A percentile compares a stretch with the other conserved stretches of the same genome.
Conservation (phyloP, 1,140 invertebrate genomes). For the Lithobius niger region DNA sequence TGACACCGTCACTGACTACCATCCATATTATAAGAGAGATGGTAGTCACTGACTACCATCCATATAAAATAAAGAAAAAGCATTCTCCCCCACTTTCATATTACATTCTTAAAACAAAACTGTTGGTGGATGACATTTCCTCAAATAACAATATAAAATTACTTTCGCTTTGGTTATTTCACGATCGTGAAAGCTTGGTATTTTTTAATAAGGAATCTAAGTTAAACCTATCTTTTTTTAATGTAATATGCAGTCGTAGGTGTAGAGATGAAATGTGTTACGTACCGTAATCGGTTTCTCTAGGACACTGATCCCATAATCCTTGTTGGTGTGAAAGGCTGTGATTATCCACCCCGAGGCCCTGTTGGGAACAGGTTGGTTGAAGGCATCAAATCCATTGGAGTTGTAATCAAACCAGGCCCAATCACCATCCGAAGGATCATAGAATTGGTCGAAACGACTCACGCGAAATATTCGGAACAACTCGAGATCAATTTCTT, state of each 20-base stretch:
- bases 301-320: slow-evolving; percentile 32
- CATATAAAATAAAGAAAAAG: too few species aligned
- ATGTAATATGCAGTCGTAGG: background rate
- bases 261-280: slow-evolving; percentile 4
- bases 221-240: background rate
- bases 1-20: too few species aligned
- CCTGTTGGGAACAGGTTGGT: slow-evolving; percentile 26
- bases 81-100: too few species aligned
- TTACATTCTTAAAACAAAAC: too few species aligned
- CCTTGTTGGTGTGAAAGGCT: slow-evolving; percentile 34
- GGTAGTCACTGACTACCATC: too few species aligned
- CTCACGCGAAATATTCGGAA: slow-evolving; percentile 23
- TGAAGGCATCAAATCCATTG: slow-evolving; percentile 31
- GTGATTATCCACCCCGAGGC: slow-evolving; percentile 34
- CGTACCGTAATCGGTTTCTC: slow-evolving; percentile 27
- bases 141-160: too few species aligned
- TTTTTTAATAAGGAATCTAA: too few species aligned
- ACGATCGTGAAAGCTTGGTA: too few species aligned
- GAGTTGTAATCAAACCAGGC: slow-evolving; percentile 35
- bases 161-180: too few species aligned
- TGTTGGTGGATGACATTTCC: too few species aligned
- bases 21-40: too few species aligned
- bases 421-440: slow-evolving; percentile 33
- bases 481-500: slow-evolving; percentile 20
- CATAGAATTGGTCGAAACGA: slow-evolving; percentile 29